These are phyloP conservation scores for Oncorhynchus kisutch DNA, from an alignment of 2,113 vertebrate species.

Conservation along the genomic window DNA sequence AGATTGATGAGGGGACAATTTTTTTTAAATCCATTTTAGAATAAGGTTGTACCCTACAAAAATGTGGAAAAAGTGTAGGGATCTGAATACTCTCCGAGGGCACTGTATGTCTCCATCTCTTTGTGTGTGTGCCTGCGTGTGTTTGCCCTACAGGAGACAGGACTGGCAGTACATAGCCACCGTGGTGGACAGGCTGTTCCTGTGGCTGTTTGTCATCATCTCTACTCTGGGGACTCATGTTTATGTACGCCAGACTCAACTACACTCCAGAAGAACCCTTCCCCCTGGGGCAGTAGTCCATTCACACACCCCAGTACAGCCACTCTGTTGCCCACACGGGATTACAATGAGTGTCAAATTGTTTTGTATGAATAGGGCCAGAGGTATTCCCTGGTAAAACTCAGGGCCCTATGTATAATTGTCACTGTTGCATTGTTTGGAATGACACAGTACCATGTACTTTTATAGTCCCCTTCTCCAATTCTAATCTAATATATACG, in stretches of 20 bases:
- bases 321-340: not conserved
- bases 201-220: constrained; percentile 86
- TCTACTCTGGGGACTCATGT: constrained; percentile 88
- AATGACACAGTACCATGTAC: not conserved
- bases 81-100: no score
- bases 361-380: not conserved
- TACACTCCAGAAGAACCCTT: constrained; percentile 82
- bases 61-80: no score
- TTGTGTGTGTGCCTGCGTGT: constrained; percentile 27
- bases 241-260: constrained; percentile 87
- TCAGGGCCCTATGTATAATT: no score
- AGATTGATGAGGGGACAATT: no score
- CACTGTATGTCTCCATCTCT: constrained; percentile 19
- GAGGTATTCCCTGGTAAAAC: no score
- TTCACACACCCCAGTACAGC: constrained; percentile 12
- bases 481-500: not conserved
- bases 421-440: not conserved
- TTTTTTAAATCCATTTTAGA: no score
- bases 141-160: constrained; percentile 76
- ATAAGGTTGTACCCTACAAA: no score
- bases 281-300: constrained; percentile 65
- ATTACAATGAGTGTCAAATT: not conserved
- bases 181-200: constrained; percentile 87
- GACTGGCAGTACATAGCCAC: constrained; percentile 90
- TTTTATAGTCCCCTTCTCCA: not conserved